Evolutionary conservation across 2,888 invertebrate species (phyloP).

Genomic region (Campoletis raptor): DNA sequence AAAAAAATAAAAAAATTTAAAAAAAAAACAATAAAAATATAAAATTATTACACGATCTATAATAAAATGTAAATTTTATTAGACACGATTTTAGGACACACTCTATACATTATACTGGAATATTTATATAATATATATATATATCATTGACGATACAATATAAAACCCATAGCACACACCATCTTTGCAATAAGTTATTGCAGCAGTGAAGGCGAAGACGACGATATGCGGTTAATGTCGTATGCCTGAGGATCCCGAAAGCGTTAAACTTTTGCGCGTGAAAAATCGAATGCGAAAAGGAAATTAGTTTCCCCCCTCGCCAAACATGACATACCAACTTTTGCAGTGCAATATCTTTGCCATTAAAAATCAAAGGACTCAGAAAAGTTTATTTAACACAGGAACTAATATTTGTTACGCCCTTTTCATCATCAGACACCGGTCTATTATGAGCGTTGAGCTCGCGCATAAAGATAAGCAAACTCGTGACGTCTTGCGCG

Average conservation of each 20-base stretch:
- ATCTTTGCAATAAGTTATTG: slow-evolving; percentile 77
- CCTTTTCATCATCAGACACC: background rate
- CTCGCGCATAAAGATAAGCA: slow-evolving; percentile 79
- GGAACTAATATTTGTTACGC: background rate
- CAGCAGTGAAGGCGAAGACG: slow-evolving; percentile 62
- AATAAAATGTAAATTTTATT: background rate
- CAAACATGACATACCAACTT: slow-evolving; percentile 49
- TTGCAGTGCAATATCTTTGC: slow-evolving; percentile 24
- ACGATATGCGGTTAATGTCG: slow-evolving; percentile 56
- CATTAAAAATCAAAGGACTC: slow-evolving; percentile 11
- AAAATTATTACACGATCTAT: no score
- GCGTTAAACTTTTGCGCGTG: slow-evolving; percentile 80
- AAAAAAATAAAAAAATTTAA: no score
- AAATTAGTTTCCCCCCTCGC: slow-evolving; percentile 82
- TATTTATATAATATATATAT: slow-evolving; percentile 22
- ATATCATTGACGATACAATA: slow-evolving; percentile 58
- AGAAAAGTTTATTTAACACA: background rate
- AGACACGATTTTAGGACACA: background rate
- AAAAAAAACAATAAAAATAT: no score
- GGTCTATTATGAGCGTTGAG: slow-evolving; percentile 29
- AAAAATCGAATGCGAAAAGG: slow-evolving; percentile 83
- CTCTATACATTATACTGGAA: background rate
- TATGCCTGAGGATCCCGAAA: slow-evolving; percentile 66
- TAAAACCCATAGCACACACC: slow-evolving; percentile 41
- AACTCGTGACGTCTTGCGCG: slow-evolving; percentile 55